A percentile compares a stretch with the other conserved stretches of the same genome.
phyloP scores from a whole-genome alignment of 2,888 invertebrate species.

The Diloba caeruleocephala region DNA sequence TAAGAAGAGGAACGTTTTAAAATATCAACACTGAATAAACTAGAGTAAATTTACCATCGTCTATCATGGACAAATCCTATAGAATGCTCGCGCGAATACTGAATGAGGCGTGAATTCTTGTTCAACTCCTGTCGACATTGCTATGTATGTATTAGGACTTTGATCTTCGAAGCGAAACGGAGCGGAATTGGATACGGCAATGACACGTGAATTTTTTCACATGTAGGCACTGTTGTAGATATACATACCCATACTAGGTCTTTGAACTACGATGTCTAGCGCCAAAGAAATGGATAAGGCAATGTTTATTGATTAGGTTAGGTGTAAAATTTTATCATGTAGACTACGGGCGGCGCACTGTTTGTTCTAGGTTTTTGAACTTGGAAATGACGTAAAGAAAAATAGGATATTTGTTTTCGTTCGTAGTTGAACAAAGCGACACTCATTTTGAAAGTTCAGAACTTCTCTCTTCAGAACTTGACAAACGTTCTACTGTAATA shows the following conservation, averaged over 20 bases:
- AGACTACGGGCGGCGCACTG: no score
- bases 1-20: no score
- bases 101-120: constrained; percentile 26
- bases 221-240: not conserved
- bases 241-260: no score
- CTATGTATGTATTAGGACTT: constrained; percentile 7
- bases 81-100: constrained; percentile 27
- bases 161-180: not conserved
- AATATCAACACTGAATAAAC: constrained; percentile 23
- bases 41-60: constrained; percentile 15
- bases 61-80: constrained; percentile 27
- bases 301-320: no score
- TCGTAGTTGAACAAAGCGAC: no score
- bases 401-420: no score
- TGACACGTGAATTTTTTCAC: not conserved
- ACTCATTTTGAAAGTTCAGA: no score
- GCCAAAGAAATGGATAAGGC: not conserved
- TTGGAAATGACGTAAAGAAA: no score
- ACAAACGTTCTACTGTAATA: constrained; percentile 33
- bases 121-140: constrained; percentile 27
- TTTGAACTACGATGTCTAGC: constrained; percentile 12
- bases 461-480: no score
- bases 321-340: no score
- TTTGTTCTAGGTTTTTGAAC: no score
- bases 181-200: constrained; percentile 7